Evolutionary conservation across 2,888 invertebrate species (phyloP).

Genomic region (Heliconius aoede): DNA sequence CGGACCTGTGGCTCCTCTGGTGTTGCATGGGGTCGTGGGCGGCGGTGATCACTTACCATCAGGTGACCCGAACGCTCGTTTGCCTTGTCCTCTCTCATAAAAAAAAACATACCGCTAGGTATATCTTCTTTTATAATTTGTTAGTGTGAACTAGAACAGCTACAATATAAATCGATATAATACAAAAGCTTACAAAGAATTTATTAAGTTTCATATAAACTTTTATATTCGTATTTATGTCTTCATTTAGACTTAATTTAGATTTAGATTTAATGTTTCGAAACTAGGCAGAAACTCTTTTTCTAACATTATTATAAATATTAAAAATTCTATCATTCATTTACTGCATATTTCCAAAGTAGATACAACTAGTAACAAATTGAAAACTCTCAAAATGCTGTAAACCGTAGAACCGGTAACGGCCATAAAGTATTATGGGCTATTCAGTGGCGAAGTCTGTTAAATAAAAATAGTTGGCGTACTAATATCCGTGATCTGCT

Average conservation of each 20-base stretch:
- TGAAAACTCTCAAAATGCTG: constrained; percentile 5
- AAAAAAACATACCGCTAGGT: not conserved
- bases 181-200: not conserved
- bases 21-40: no score
- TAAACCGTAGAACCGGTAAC: constrained; percentile 17
- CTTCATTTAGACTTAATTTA: no score
- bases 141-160: constrained; percentile 8
- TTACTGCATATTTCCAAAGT: not conserved
- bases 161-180: constrained; percentile 1
- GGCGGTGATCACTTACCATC: no score
- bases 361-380: constrained; percentile 2
- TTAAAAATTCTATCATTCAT: not conserved
- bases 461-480: constrained; percentile 44
- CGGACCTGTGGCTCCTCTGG: no score
- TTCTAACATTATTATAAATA: no score
- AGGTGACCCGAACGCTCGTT: no score
- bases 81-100: no score
- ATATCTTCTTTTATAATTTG: constrained; percentile 7
- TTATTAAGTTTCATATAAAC: not conserved
- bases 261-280: no score
- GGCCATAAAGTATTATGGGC: constrained; percentile 40
- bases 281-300: no score
- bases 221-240: no score
- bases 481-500: constrained; percentile 16
- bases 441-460: constrained; percentile 49